Evolutionary conservation across 1,140 invertebrate genomes (phyloP).

Genomic region (Ips nitidus): DNA sequence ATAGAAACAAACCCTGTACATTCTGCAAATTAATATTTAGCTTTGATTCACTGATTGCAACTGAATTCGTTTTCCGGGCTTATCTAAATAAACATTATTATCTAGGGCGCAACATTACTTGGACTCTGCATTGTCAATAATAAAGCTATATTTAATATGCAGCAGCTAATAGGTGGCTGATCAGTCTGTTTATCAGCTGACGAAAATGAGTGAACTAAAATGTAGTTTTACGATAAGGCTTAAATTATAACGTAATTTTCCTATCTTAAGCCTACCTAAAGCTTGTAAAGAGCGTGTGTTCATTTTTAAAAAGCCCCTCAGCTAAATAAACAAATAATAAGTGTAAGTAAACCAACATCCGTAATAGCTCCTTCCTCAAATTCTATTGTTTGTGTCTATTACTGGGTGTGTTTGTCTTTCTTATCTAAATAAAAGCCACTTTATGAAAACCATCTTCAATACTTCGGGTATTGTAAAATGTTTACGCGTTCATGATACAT

Average conservation of each 20-base stretch:
- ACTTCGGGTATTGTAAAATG: constrained; percentile 3
- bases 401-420: constrained; percentile 8
- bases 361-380: constrained; percentile 17
- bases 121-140: constrained; percentile 17
- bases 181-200: not conserved
- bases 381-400: constrained; percentile 22
- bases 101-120: constrained; percentile 7
- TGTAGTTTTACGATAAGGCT: not conserved
- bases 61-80: constrained; percentile 1
- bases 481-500: constrained; percentile 18
- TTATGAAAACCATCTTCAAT: constrained; percentile 11
- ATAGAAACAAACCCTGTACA: not conserved
- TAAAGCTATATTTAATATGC: not conserved
- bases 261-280: not conserved
- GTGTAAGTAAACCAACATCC: constrained; percentile 12
- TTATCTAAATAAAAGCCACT: constrained; percentile 22
- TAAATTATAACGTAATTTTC: not conserved
- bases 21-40: not conserved
- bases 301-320: constrained; percentile 6
- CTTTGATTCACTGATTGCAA: not conserved
- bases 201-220: not conserved
- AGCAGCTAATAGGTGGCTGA: not conserved
- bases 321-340: constrained; percentile 8
- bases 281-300: not conserved
- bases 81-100: constrained; percentile 16